A percentile compares a stretch with the other conserved stretches of the same genome.
These are phyloP conservation scores for Zaprionus kolodkinae DNA, from an alignment of 1,140 invertebrate species.

Conservation along the genomic window DNA sequence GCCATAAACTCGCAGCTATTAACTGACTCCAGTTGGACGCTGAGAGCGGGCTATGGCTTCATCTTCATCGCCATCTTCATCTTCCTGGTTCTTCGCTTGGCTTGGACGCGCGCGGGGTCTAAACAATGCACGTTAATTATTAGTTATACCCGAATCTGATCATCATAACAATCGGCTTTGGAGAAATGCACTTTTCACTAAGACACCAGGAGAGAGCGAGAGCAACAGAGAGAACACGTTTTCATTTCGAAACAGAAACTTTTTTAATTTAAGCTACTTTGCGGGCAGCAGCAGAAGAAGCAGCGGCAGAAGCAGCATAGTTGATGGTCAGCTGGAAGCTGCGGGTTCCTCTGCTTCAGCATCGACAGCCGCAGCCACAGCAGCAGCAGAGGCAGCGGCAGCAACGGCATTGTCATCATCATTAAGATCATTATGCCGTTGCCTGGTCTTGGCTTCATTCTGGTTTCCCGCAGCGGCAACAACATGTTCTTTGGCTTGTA, in stretches of 20 bases:
- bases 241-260: slow-evolving; percentile 8
- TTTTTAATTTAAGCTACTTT: slow-evolving; percentile 68
- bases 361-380: not conserved
- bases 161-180: slow-evolving; percentile 52
- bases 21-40: not conserved
- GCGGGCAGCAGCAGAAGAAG: not conserved
- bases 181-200: slow-evolving; percentile 32
- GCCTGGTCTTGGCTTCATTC: slow-evolving; percentile 35
- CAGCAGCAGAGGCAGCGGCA: not conserved
- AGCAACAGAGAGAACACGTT: slow-evolving; percentile 30
- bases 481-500: slow-evolving; percentile 50
- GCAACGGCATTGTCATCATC: slow-evolving; percentile 46
- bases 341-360: slow-evolving; percentile 4
- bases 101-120: slow-evolving; percentile 29
- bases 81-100: not conserved
- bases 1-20: not conserved
- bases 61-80: slow-evolving; percentile 4
- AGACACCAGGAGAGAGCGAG: not conserved
- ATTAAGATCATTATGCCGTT: slow-evolving; percentile 48
- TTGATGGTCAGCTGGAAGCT: slow-evolving; percentile 39
- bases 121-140: slow-evolving; percentile 61
- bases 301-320: slow-evolving; percentile 31
- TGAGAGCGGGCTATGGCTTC: not conserved
- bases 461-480: slow-evolving; percentile 42
- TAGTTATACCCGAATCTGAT: slow-evolving; percentile 54